Base-by-base conservation (phyloP, 2,113 vertebrate species). In the Gadus chalcogrammus region DNA sequence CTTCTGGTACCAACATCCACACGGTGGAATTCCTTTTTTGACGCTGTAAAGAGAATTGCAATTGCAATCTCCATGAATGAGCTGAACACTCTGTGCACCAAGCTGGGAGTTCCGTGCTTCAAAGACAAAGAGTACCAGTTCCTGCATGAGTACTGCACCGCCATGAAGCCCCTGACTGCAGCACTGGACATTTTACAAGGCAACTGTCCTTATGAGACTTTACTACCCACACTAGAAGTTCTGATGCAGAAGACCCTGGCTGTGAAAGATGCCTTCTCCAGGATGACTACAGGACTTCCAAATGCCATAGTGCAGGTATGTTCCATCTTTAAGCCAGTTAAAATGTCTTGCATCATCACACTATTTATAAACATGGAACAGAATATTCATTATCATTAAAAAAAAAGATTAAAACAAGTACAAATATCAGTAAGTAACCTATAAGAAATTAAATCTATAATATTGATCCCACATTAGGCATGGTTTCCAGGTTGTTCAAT, bases 231-330 rank as follows among this genome's bases (percentile, higher is more conserved):
- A 68, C 72, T 68, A 35, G 72, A 72, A 59, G 69, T 63, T 17
- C 42, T 70, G 69, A 70, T 64, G 69, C n/a, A 24, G 38, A 70
- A 63, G 55, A 72, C 71, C 5, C 53, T 65, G 20, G 70, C 52
- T 72, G 22, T 65, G 15, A 65, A 71, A 71, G 70, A 65, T 58
- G 3, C 70, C 48, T 62, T 72, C 62, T 72, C 63, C 70, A 71
- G 61, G 6, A 71, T 73, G 65, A 68, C 52, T 31, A 59, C n/a
- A 27, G 69, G 60, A 38, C 61, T 64, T 71, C 61, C 61, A 71
- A 61, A 71, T 64, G 20, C 52, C 52, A 71, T 71, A 28, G 42
- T 71, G 61, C 48, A 65, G 48, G 16, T 71, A 17, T 58, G 24
- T 24, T 24, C 24, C 24, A 3, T 24, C 24, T 24, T 24, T 24